Evolutionary conservation across 1,140 invertebrate genomes (phyloP), one percentile per base, ranked within the genome.

Genomic region (Heliconius himera): DNA sequence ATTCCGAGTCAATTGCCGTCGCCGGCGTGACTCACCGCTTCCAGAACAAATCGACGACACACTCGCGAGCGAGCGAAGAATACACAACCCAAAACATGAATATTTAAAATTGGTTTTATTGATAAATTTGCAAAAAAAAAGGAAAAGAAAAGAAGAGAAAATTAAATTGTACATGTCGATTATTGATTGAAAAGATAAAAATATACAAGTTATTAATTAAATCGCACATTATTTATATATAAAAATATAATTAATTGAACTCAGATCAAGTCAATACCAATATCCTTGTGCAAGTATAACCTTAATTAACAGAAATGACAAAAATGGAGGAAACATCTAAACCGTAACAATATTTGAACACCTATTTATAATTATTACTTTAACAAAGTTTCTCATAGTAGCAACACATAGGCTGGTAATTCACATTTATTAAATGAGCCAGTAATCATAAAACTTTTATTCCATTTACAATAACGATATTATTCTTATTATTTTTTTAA

Each of bases 51-150:
- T 72, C 70, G 77, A 33, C 71, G 60, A 56, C 13, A 78, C 54
- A 70, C 76, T 49, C 33, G 22, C 66, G 79, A 72, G 49, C 56
- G 49, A 83, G 77, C 54, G 77, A 76, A 87, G 86, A 87, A 86
- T 89, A 88, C 83, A 91, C 85, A 89, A 88, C 83, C 85, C 75
- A 81, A 87, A 83, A 84, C 74, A 81, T 87, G 82, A 89, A 92
- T 91, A 90, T 93, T 94, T 91, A 94, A 93, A 94, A 94, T 93
- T 91, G 90, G 91, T 94, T 93, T 94, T 93, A 94, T 94, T 93
- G 90, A 94, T 92, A 91, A 91, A 93, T 91, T 93, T 93, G 90
- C 91, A 91, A 94, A 92, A 91, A 88, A 89, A 90, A 89, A 89
- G 91, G 93, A 92, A 91, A 88, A 90, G 89, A 88, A 89, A 89